A percentile compares a stretch with the other conserved stretches of the same genome.
Conservation (phyloP, 2,113 vertebrate genomes). For the Oenanthe melanoleuca region DNA sequence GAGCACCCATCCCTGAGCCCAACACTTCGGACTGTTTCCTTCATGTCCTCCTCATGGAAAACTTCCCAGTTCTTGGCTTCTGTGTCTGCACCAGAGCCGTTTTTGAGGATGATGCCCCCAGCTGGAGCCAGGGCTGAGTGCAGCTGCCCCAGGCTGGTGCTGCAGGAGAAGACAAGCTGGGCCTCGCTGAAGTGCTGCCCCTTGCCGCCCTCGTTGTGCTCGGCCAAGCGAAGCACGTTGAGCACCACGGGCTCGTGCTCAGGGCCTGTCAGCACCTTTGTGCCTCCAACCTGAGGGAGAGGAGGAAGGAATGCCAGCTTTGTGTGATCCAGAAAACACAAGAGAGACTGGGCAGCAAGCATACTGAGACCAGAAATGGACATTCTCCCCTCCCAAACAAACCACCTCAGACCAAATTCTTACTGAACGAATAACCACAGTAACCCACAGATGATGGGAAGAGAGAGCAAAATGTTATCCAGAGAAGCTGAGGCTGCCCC, state of each 20-base stretch:
- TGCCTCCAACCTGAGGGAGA: constrained; percentile 82
- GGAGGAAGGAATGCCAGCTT: not conserved
- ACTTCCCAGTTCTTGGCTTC: constrained; percentile 78
- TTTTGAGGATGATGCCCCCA: constrained; percentile 70
- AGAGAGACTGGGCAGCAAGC: not conserved
- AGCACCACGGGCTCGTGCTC: constrained; percentile 88
- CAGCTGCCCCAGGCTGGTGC: constrained; percentile 55
- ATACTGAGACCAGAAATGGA: not conserved
- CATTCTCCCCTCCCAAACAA: not conserved
- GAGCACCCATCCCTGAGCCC: constrained; percentile 86
- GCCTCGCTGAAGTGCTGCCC: constrained; percentile 62
- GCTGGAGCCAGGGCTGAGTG: constrained; percentile 60
- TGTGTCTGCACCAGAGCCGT: not conserved
- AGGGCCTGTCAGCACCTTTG: constrained; percentile 74
- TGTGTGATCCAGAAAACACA: not conserved
- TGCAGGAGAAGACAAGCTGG: constrained; percentile 57
- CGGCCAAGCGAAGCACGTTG: constrained; percentile 78
- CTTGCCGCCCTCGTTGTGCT: constrained; percentile 40
- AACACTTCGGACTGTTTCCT: constrained; percentile 80
- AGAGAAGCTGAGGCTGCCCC: not conserved
- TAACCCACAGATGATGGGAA: not conserved
- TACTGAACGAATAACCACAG: not conserved
- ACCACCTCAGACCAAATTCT: not conserved
- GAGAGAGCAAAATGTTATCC: not conserved
- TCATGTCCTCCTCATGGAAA: constrained; percentile 79